Evolutionary conservation across 2,888 invertebrate genomes (phyloP).

Genomic region (Polymixis lichenea): DNA sequence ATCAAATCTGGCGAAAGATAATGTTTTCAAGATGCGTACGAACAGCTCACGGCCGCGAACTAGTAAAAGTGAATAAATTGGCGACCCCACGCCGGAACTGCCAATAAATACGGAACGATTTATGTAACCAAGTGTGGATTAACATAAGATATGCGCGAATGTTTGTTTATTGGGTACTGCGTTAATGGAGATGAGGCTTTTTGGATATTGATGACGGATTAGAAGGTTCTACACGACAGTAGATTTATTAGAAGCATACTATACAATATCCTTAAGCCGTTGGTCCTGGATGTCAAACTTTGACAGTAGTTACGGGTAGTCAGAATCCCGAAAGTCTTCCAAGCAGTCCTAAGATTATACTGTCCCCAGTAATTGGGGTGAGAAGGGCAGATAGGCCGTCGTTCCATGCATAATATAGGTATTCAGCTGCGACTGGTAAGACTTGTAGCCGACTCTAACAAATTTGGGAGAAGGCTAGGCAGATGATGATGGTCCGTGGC

Average conservation of each 20-base stretch:
- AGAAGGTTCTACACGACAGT: not conserved
- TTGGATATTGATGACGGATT: conserved; percentile 7
- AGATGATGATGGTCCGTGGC: not conserved
- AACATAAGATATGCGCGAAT: conserved; percentile 31
- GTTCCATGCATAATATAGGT: not conserved
- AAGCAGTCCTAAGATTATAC: not conserved
- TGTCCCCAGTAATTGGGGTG: not conserved
- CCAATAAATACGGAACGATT: conserved; percentile 48
- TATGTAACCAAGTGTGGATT: conserved; percentile 49
- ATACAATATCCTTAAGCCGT: not conserved
- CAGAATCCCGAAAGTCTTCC: not conserved
- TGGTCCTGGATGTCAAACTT: not conserved
- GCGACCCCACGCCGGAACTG: conserved; percentile 44
- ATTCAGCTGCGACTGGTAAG: not conserved
- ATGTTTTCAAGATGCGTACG: conserved; percentile 56
- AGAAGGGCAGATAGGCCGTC: not conserved
- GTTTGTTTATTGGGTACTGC: conserved; percentile 30
- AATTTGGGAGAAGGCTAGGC: not conserved
- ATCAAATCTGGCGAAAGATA: conserved; percentile 50
- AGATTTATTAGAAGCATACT: conserved; percentile 3
- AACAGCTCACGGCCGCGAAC: conserved; percentile 47
- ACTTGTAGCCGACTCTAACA: not conserved
- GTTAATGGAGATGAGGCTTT: not conserved
- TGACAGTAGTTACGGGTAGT: not conserved
- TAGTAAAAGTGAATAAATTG: conserved; percentile 63